Evolutionary conservation across 2,888 invertebrate genomes (phyloP), one percentile per base, ranked within the genome.

Genomic region (Melangyna quadrimaculata): DNA sequence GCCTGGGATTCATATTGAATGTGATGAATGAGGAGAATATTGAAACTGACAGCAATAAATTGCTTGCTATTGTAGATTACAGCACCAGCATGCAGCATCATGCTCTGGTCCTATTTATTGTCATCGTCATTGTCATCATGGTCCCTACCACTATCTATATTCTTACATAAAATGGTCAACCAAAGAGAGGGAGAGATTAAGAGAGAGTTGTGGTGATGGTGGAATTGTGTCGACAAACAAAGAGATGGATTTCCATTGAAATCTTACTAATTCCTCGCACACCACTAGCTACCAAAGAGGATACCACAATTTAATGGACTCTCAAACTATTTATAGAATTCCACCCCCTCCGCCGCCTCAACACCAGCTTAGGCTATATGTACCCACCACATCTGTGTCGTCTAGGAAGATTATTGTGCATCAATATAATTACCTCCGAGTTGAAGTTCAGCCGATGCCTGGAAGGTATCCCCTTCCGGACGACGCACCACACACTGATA

Each of bases 401-500:
- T 43, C 27, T 35, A n/a, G 22, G 14, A 3, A 32, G 0, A 19
- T 32, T 65, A 45, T 63, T 48, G 74, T 80, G 43, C 74, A 75
- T 40, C 24, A 51, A 51, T 74, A 75, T 78, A 91, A 93, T 93
- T 90, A 96, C 95, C 95, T 90, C 95, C 95, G 83, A 96, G 92
- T 90, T 95, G 94, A 63, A 96, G 93, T 91, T 96, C 96, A 0
- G 95, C 95, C 0, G 96, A 94, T 9, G 95, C 96, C 90, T 96
- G 96, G 29, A 95, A 95, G 3, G 95, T 95, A 89, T 95, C 95
- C 17, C 95, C 95, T 90, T 95, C 95, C 37, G 95, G 93, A 87
- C 95, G 92, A 82, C 95, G 92, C 8, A 95, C 95, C 84, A 96
- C 93, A 90, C 96, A 96, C 90, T 96, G 96, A 90, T 96, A 96